Evolutionary conservation across 2,797 vertebrate genomes (phyloP).

Genomic region (Hydrophis major): DNA sequence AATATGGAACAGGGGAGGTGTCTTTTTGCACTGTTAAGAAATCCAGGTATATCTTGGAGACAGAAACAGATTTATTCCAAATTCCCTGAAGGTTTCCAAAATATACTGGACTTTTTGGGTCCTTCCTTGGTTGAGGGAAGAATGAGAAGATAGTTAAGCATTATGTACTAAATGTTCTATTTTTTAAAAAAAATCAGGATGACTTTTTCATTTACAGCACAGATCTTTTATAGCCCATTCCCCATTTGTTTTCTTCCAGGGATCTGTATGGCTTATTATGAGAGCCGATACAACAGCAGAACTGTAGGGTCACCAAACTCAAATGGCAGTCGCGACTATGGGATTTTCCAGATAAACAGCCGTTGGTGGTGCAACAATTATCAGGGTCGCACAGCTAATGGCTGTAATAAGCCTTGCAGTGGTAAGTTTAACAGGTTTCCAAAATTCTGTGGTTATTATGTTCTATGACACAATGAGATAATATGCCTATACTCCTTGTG

Average conservation of each 20-base stretch:
- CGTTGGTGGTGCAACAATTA: conserved; percentile 70
- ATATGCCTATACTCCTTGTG: not conserved
- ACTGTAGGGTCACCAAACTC: not conserved
- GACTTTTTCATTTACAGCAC: not conserved
- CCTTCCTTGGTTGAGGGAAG: not conserved
- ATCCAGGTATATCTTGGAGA: not conserved
- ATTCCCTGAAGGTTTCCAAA: not conserved
- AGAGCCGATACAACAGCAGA: not conserved
- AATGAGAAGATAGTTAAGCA: not conserved
- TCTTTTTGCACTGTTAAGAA: not conserved
- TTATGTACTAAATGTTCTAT: not conserved
- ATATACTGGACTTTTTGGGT: not conserved
- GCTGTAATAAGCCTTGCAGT: conserved; percentile 62
- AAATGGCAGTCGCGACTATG: conserved; percentile 54
- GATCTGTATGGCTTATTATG: not conserved
- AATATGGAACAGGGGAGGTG: too few relatives aligned
- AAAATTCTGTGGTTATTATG: not conserved
- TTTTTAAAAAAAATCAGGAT: too few relatives aligned
- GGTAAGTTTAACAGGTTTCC: conserved; percentile 34
- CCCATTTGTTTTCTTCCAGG: not conserved
- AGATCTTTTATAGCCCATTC: not conserved
- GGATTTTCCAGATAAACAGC: conserved; percentile 79
- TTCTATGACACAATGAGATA: not conserved
- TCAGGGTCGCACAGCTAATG: conserved; percentile 19
- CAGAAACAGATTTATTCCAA: not conserved